Percentiles rank a stretch among this genome's conserved stretches.
Evolutionary conservation across 2,113 vertebrate species (phyloP).

Genomic region (Hylia prasina): DNA sequence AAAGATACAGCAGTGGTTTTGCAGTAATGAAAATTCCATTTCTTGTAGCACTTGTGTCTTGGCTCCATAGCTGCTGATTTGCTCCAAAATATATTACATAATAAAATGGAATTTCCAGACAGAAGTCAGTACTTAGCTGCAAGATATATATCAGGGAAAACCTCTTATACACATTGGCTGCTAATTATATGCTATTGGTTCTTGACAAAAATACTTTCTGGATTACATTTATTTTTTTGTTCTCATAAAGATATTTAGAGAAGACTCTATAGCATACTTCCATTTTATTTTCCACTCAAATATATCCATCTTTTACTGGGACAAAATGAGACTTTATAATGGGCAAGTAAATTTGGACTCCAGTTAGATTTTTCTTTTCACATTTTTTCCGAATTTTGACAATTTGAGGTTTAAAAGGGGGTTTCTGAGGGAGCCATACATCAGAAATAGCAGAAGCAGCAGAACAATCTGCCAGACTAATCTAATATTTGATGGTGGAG

Average conservation of each 20-base stretch:
- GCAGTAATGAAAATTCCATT: constrained; percentile 67
- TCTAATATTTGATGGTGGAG: neutral
- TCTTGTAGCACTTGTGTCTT: constrained; percentile 49
- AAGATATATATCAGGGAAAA: constrained; percentile 34
- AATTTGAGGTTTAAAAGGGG: neutral
- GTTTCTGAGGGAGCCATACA: neutral
- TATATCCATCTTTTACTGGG: neutral
- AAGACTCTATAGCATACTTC: neutral
- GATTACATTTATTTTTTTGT: constrained; percentile 27
- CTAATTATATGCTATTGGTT: constrained; percentile 40
- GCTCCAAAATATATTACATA: constrained; percentile 58
- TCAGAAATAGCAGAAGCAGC: neutral
- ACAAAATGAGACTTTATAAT: neutral
- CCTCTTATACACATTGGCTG: constrained; percentile 23
- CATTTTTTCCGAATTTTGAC: neutral
- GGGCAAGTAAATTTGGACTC: neutral
- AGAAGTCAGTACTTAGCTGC: constrained; percentile 35
- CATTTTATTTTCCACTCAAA: constrained; percentile 8
- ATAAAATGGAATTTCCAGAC: constrained; percentile 70
- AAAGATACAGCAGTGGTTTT: constrained; percentile 47
- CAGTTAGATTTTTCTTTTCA: neutral
- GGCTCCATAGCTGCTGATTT: constrained; percentile 13
- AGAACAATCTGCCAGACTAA: neutral
- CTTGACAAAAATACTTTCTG: constrained; percentile 50
- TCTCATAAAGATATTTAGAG: constrained; percentile 28